These are phyloP conservation scores for Piaya cayana DNA, from an alignment of 2,113 vertebrate species.

Conservation along the genomic window DNA sequence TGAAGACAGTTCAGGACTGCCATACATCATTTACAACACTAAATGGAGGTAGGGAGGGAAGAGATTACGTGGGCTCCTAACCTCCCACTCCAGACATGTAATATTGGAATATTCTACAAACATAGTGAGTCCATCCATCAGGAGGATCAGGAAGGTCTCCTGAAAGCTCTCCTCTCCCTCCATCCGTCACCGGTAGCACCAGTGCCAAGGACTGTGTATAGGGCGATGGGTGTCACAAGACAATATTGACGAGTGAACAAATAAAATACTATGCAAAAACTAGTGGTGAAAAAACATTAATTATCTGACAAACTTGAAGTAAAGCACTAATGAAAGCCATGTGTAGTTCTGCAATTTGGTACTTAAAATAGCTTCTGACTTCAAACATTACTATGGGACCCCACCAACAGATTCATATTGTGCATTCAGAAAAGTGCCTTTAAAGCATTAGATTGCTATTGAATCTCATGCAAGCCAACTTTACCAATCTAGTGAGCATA, in stretches of 20 bases:
- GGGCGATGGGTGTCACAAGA: neutral
- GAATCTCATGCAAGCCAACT: neutral
- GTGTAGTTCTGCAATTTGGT: slow-evolving; percentile 43
- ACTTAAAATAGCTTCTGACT: slow-evolving; percentile 68
- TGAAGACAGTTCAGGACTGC: slow-evolving; percentile 48
- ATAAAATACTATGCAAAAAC: slow-evolving; percentile 59
- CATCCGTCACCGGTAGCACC: neutral
- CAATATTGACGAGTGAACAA: slow-evolving; percentile 2
- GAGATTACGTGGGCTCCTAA: slow-evolving; percentile 22
- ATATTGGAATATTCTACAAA: slow-evolving; percentile 66
- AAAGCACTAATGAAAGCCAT: slow-evolving; percentile 64
- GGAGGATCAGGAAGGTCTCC: slow-evolving; percentile 16
- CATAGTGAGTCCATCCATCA: slow-evolving; percentile 50
- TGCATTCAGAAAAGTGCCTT: slow-evolving; percentile 44
- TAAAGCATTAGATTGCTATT: slow-evolving; percentile 39
- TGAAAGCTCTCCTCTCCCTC: neutral
- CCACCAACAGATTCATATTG: slow-evolving; percentile 24
- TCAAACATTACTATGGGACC: slow-evolving; percentile 61
- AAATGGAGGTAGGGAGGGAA: slow-evolving; percentile 33
- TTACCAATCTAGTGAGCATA: neutral
- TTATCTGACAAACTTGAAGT: slow-evolving; percentile 70
- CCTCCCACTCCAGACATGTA: slow-evolving; percentile 62
- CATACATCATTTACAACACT: slow-evolving; percentile 65
- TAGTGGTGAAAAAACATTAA: slow-evolving; percentile 63
- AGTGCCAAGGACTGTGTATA: neutral